Base-by-base conservation (phyloP, 2,113 vertebrate genomes). In the Pseudopodoces humilis region DNA sequence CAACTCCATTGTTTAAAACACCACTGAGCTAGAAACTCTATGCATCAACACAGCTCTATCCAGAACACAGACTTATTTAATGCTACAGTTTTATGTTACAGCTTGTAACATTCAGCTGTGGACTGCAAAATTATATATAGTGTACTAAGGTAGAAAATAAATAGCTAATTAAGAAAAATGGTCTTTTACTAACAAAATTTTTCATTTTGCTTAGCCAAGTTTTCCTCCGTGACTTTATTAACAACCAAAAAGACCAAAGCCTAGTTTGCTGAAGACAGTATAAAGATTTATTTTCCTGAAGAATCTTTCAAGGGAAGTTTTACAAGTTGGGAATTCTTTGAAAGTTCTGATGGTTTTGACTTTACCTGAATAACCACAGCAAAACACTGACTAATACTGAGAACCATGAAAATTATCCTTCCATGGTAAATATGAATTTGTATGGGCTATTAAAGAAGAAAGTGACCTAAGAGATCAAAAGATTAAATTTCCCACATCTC, bases 381-480 rank as follows among this genome's bases (percentile, higher is more conserved):
- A 88, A 69, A 93, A 69, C 22, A 46, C 21, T 82, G 37, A 60
- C 31, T 86, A 88, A 78, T 37, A 67, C 20, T 50, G 35, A 91
- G 37, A 81, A 91, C 28, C 17, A 65, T n/a, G 43, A 83, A 89
- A 91, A 91, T 37, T 4, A 80, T 50, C 5, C 2, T 80, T 62
- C 46, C 56, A 30, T 22, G 28, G 28, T 88, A 74, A 93, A 85
- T 24, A 80, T 14, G 14, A 74, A 92, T 90, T 93, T 46, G 18
- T 70, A 63, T 46, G 28, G 58, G 37, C 31, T 69, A 62, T 65
- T 85, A 79, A 85, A 92, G 64, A 92, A 77, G 24, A 90, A 97
- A 85, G 47, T 50, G 87, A 95, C 63, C 79, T 95, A 93, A 96
- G 39, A 80, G 85, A 95, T 95, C 37, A 94, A 95, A 82, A 93